phyloP scores from a whole-genome alignment of 2,888 invertebrate genomes.

The Drosophila pullipes region DNA sequence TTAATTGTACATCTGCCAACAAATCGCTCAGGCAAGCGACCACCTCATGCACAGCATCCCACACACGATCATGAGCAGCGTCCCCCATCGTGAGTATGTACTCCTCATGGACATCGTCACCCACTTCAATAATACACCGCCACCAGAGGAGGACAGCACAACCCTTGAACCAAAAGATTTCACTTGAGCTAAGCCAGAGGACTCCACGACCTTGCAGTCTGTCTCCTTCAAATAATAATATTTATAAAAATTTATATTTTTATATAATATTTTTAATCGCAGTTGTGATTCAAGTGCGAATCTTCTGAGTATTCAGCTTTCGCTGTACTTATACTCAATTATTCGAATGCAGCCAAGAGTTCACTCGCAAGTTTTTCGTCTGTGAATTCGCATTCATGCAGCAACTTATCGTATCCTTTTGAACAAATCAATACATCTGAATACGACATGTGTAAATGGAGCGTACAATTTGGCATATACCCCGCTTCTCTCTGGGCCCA shows the following conservation, averaged over 20 bases:
- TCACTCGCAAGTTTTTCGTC: slow-evolving; percentile 8
- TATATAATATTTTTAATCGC: slow-evolving; percentile 8
- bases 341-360: slow-evolving; percentile 40
- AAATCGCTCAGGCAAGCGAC: not conserved
- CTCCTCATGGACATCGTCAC: slow-evolving; percentile 11
- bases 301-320: slow-evolving; percentile 6
- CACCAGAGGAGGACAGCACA: slow-evolving; percentile 19
- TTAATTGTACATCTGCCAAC: too few relatives aligned
- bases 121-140: slow-evolving; percentile 20
- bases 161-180: slow-evolving; percentile 21
- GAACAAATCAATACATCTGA: slow-evolving; percentile 69
- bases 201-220: slow-evolving; percentile 2
- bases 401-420: slow-evolving; percentile 68
- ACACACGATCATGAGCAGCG: slow-evolving; percentile 2
- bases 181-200: slow-evolving; percentile 14
- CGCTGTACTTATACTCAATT: slow-evolving; percentile 35
- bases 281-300: slow-evolving; percentile 3
- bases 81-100: not conserved
- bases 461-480: slow-evolving; percentile 40
- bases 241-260: not conserved
- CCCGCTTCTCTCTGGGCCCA: not conserved
- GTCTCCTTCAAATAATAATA: not conserved
- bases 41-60: slow-evolving; percentile 2
- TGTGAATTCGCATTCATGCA: slow-evolving; percentile 33
- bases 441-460: slow-evolving; percentile 62